phyloP scores from a whole-genome alignment of 2,113 vertebrate species.

The Peucedramus taeniatus region DNA sequence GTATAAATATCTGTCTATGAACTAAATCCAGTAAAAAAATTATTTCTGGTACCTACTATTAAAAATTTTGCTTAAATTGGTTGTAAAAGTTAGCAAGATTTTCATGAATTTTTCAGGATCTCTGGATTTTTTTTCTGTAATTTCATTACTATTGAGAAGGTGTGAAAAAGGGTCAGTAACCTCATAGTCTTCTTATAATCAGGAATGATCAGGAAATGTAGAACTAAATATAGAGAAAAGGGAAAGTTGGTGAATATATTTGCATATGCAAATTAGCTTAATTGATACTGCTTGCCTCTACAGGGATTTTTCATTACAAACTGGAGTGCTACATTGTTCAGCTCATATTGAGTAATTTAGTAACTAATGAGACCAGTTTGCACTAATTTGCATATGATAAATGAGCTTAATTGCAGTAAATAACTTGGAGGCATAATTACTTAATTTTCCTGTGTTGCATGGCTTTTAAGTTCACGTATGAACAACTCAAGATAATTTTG shows the following conservation, averaged over 20 bases:
- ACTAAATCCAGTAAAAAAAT: neutral
- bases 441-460: constrained; percentile 88
- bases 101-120: neutral
- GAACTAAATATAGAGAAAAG: constrained; percentile 85
- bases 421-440: constrained; percentile 90
- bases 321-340: constrained; percentile 89
- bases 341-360: constrained; percentile 90
- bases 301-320: constrained; percentile 91
- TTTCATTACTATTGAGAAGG: constrained; percentile 9
- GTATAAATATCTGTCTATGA: neutral
- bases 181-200: constrained; percentile 63
- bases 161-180: constrained; percentile 62
- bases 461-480: constrained; percentile 87
- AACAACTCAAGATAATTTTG: constrained; percentile 86
- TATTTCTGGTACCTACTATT: neutral
- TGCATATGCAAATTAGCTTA: constrained; percentile 88
- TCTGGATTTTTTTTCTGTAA: neutral
- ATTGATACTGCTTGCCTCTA: constrained; percentile 89
- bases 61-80: neutral
- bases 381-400: constrained; percentile 91
- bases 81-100: neutral
- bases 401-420: constrained; percentile 90
- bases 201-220: constrained; percentile 77
- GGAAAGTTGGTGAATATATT: constrained; percentile 84
- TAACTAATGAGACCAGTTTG: constrained; percentile 90